A percentile compares a stretch with the other conserved stretches of the same genome.
Evolutionary conservation across 2,888 invertebrate genomes (phyloP).

Genomic region (Andrena trimmerana): DNA sequence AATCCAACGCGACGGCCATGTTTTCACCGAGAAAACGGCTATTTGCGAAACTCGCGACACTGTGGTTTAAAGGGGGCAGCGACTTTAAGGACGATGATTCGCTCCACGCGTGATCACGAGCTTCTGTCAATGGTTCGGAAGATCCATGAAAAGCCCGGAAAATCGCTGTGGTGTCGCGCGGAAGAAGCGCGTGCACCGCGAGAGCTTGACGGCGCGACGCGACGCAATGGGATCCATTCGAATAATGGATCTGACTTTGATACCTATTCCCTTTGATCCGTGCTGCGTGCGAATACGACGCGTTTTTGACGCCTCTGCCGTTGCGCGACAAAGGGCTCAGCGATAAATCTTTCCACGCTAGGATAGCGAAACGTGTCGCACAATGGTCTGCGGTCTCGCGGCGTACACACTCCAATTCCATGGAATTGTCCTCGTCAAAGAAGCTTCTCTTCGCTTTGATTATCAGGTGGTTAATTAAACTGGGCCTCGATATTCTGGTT

Average conservation of each 20-base stretch:
- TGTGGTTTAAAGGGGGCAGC: too few relatives aligned
- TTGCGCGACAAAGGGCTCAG: slow-evolving; percentile 44
- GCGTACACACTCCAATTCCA: background rate
- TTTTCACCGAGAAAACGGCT: background rate
- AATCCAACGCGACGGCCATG: background rate
- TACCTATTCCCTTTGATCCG: slow-evolving; percentile 60
- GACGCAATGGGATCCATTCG: slow-evolving; percentile 55
- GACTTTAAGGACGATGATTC: background rate
- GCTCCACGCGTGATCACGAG: background rate
- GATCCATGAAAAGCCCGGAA: slow-evolving; percentile 20
- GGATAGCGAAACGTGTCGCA: background rate
- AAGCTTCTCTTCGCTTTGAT: background rate
- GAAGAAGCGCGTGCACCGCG: background rate
- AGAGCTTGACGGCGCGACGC: slow-evolving; percentile 3
- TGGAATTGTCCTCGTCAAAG: background rate
- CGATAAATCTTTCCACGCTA: slow-evolving; percentile 52
- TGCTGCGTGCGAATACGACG: slow-evolving; percentile 26
- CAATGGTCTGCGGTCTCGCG: background rate
- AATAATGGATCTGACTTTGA: slow-evolving; percentile 67
- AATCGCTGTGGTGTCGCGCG: slow-evolving; percentile 30
- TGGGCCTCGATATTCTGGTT: background rate
- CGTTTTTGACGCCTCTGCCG: slow-evolving; percentile 19
- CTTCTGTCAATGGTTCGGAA: background rate
- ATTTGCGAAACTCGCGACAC: background rate
- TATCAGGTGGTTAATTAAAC: background rate